These are phyloP conservation scores for Forbesichthys papilliferus DNA, from an alignment of 2,113 vertebrate species.

Conservation along the genomic window DNA sequence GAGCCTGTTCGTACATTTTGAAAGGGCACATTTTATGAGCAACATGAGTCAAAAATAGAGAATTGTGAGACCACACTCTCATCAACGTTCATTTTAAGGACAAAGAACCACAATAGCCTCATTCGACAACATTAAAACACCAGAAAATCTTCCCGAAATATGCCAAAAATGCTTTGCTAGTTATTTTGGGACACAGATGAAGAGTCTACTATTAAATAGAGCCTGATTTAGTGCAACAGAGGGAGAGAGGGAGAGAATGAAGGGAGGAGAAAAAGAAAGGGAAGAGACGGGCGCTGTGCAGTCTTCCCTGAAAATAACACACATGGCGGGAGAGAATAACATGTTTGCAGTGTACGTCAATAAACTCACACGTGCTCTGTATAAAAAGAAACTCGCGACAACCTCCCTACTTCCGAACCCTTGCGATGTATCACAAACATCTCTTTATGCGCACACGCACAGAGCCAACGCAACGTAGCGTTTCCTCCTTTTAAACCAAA, in stretches of 20 bases:
- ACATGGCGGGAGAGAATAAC: conserved; percentile 71
- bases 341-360: conserved; percentile 69
- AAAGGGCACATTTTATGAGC: conserved; percentile 52
- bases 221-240: conserved; percentile 73
- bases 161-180: conserved; percentile 69
- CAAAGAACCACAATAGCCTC: conserved; percentile 65
- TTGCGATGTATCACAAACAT: neutral
- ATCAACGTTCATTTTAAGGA: conserved; percentile 66
- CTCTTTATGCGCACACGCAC: conserved; percentile 4
- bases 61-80: conserved; percentile 53
- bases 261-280: conserved; percentile 31
- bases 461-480: neutral
- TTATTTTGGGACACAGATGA: conserved; percentile 75
- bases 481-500: conserved; percentile 12
- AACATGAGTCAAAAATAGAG: conserved; percentile 55
- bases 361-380: conserved; percentile 55
- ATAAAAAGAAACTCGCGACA: conserved; percentile 40
- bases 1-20: conserved; percentile 55
- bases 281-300: conserved; percentile 71
- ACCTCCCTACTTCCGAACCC: neutral
- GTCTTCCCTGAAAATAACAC: conserved; percentile 80
- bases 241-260: neutral
- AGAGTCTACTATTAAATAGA: conserved; percentile 75
- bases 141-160: conserved; percentile 54
- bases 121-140: conserved; percentile 58